A percentile compares a stretch with the other conserved stretches of the same genome.
phyloP scores from a whole-genome alignment of 2,888 invertebrate species.

The Arrhopalites spinosus region DNA sequence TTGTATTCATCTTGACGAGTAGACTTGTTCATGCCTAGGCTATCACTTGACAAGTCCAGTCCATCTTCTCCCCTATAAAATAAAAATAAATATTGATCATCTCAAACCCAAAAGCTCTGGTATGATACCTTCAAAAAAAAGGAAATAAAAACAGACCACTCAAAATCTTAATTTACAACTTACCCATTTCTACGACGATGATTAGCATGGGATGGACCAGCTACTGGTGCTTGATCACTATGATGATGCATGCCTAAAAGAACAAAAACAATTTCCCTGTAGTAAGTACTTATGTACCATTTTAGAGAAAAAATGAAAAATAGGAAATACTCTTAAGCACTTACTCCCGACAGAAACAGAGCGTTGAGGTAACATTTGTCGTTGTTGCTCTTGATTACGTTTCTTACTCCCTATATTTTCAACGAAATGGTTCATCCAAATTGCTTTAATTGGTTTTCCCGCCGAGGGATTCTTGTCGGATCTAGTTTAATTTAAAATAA shows the following conservation, averaged over 20 bases:
- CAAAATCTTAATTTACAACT: no score
- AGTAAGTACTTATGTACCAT: neutral
- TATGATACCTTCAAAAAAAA: neutral
- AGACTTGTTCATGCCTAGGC: conserved; percentile 26
- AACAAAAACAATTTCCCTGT: neutral
- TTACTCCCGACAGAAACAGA: conserved; percentile 32
- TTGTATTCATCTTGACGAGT: neutral
- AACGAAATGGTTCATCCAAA: conserved; percentile 42
- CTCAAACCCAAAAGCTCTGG: no score
- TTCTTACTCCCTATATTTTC: conserved; percentile 51
- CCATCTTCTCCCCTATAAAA: conserved; percentile 6
- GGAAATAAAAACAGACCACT: no score
- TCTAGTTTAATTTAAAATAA: neutral
- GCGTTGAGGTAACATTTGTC: conserved; percentile 24
- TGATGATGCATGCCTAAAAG: conserved; percentile 10
- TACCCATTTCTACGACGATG: conserved; percentile 1
- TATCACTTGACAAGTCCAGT: neutral
- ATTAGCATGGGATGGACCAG: conserved; percentile 8
- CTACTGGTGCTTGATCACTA: neutral
- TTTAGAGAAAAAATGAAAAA: neutral
- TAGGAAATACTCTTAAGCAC: no score
- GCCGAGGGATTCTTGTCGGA: conserved; percentile 38
- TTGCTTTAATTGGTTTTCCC: conserved; percentile 25
- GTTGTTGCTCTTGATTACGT: conserved; percentile 45
- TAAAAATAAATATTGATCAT: neutral